Percentiles rank a stretch among this genome's conserved stretches.
Evolutionary conservation across 1,140 invertebrate species (phyloP).

Genomic region (Chymomyza costata): DNA sequence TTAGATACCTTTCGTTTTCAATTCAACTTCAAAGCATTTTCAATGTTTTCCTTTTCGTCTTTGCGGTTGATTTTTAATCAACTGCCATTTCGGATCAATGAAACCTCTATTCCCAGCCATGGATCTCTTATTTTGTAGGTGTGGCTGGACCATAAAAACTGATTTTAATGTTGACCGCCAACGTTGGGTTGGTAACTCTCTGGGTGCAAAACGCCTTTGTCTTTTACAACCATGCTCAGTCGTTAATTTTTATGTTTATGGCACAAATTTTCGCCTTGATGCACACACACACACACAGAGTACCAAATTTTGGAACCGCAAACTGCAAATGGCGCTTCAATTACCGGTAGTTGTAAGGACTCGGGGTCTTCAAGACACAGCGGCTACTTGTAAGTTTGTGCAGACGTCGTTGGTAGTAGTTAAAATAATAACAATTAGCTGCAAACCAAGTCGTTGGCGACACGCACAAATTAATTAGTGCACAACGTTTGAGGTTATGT

Average conservation of each 20-base stretch:
- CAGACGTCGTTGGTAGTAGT: conserved; percentile 46
- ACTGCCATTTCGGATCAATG: conserved; percentile 21
- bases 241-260: conserved; percentile 74
- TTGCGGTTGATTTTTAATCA: conserved; percentile 66
- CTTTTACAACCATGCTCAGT: conserved; percentile 71
- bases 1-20: too few relatives aligned
- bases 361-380: too few relatives aligned
- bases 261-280: conserved; percentile 68
- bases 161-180: conserved; percentile 58
- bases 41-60: conserved; percentile 16
- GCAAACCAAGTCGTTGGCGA: conserved; percentile 57
- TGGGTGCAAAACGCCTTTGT: conserved; percentile 36
- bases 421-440: conserved; percentile 72
- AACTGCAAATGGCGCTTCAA: conserved; percentile 36
- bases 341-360: conserved; percentile 5
- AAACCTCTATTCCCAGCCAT: conserved; percentile 29
- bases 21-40: too few relatives aligned
- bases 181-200: conserved; percentile 2
- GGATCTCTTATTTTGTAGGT: conserved; percentile 42
- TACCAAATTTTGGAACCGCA: conserved; percentile 50
- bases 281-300: conserved; percentile 43
- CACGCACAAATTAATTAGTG: conserved; percentile 68
- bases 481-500: conserved; percentile 9
- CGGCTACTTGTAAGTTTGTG: background rate
- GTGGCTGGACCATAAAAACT: conserved; percentile 61